Conservation (phyloP, 2,888 invertebrate species). For the Ichneumoninae sp. region DNA sequence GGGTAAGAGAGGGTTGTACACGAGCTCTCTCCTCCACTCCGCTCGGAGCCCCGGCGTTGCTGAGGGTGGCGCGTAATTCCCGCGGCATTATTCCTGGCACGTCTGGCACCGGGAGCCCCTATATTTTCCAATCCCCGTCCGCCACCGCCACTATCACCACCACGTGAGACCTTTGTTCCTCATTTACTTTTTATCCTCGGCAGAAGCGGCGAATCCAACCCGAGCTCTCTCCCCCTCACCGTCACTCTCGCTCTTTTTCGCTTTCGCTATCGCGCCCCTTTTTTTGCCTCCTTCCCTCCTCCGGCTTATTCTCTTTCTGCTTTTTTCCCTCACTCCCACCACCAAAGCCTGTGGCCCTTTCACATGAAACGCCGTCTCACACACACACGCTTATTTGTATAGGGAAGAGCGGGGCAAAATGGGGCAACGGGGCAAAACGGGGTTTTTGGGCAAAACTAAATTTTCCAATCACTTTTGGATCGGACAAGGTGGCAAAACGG, state of each 20-base stretch:
- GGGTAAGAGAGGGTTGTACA: conserved; percentile 30
- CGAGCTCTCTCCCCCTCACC: conserved; percentile 53
- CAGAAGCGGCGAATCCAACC: conserved; percentile 73
- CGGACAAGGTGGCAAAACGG: too few species aligned
- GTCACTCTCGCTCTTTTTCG: conserved; percentile 39
- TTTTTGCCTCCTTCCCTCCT: conserved; percentile 37
- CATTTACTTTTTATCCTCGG: conserved; percentile 83
- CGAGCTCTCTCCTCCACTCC: conserved; percentile 43
- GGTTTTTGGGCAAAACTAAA: too few species aligned
- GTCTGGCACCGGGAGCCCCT: conserved; percentile 79
- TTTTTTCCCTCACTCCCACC: conserved; percentile 63
- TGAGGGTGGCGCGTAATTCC: conserved; percentile 80
- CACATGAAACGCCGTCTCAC: conserved; percentile 40
- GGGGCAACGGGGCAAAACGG: too few species aligned
- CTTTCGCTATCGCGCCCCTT: conserved; percentile 55
- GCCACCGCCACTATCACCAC: conserved; percentile 63
- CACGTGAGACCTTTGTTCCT: conserved; percentile 81
- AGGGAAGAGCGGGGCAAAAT: too few species aligned
- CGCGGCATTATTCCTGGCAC: conserved; percentile 83
- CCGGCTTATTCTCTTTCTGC: conserved; percentile 54
- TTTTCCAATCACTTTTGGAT: too few species aligned
- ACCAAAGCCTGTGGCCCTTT: conserved; percentile 54
- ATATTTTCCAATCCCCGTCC: conserved; percentile 69
- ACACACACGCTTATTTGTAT: background rate
- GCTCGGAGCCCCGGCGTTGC: conserved; percentile 58